These are phyloP conservation scores for Harpalus rubripes DNA, from an alignment of 2,888 invertebrate species.

Conservation along the genomic window DNA sequence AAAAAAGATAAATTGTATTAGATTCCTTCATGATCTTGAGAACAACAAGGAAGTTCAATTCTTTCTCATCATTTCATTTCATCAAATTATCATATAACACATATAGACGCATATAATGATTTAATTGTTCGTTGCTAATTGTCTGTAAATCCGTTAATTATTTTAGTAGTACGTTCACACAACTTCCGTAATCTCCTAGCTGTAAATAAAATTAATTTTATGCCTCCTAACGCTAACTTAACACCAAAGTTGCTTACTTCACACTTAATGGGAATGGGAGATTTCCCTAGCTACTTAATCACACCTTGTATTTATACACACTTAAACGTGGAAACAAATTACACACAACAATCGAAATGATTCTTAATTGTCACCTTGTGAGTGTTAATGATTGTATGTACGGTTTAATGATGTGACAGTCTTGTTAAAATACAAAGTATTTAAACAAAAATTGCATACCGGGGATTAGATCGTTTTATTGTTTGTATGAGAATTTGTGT, in stretches of 20 bases:
- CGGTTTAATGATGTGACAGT: background rate
- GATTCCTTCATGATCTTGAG: conserved; percentile 38
- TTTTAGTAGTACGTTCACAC: conserved; percentile 39
- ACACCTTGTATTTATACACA: background rate
- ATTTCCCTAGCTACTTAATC: conserved; percentile 1
- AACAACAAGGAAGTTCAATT: conserved; percentile 1
- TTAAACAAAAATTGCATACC: background rate
- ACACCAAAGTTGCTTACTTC: conserved; percentile 21
- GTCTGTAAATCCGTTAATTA: conserved; percentile 60
- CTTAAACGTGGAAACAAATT: conserved; percentile 1
- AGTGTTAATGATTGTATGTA: background rate
- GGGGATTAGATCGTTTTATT: too few relatives aligned
- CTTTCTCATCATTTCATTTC: background rate
- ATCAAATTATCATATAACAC: conserved; percentile 48
- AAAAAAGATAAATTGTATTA: conserved; percentile 7
- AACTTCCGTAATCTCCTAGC: conserved; percentile 46
- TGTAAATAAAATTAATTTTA: conserved; percentile 40
- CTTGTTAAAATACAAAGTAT: background rate
- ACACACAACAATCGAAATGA: background rate
- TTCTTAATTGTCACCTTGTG: conserved; percentile 2
- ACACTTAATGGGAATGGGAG: background rate
- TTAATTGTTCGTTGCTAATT: conserved; percentile 55
- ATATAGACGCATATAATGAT: conserved; percentile 15
- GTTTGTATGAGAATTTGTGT: too few relatives aligned
- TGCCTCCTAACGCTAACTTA: conserved; percentile 7